Evolutionary conservation across 2,113 vertebrate genomes (phyloP), one percentile per base, ranked within the genome.

Genomic region (Fregetta grallaria): DNA sequence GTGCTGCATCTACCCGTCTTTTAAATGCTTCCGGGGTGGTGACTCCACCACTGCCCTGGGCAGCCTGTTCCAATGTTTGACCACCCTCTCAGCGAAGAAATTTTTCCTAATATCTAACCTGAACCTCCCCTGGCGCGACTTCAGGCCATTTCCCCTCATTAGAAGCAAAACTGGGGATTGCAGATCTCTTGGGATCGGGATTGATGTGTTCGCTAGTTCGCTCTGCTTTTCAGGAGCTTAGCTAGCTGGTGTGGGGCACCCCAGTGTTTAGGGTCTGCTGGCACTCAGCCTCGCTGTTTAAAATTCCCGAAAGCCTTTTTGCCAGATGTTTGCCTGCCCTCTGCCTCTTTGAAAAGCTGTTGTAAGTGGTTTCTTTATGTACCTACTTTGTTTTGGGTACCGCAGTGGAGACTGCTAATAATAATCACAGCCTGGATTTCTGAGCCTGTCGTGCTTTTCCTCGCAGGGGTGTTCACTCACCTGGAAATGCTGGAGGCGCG

Each of bases 401-500:
- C 1, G 0, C 13, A 0, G 7, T 13, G 17, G 49, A 15, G 32
- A 10, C 16, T 3, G 0, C 27, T 14, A 12, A 17, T 7, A 36
- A 11, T 17, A 36, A 11, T 17, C 21, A 5, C 53, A 25, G 66
- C 42, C 53, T 59, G 55, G 49, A 16, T 53, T 82, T 73, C 40
- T 15, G 36, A 62, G 25, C 3, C 0, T 8, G 26, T 26, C 1
- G 0, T 26, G 68, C 16, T 76, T 56, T 34, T 77, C 63, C 59
- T 81, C 6, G 3, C 72, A 98, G 98, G 97, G 83, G 73, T 98
- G 74, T 80, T 98, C 2, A 78, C 92, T 77, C 93, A 98, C 45
- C 96, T 98, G 95, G 97, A 98, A 59, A 68, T 27, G 65, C 83
- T 98, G 70, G 98, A 98, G 86, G 47, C 30, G 3, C 74, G 6